Base-by-base conservation (phyloP, 1,140 invertebrate genomes). In the Drosophila asahinai region DNA sequence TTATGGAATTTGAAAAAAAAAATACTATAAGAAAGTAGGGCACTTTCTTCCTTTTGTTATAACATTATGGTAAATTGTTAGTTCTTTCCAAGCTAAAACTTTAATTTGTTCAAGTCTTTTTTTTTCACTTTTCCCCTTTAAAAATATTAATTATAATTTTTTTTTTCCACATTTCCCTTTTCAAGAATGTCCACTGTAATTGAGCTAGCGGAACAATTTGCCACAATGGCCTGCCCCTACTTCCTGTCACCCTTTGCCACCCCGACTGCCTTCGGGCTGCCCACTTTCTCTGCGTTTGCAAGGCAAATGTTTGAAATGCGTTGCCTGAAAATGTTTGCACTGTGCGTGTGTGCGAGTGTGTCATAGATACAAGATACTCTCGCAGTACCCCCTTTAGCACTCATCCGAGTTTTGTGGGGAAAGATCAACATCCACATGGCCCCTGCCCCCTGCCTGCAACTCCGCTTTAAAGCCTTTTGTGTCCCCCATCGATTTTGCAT, bases 401-500 rank as follows among this genome's bases (percentile, higher is more conserved):
- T 33, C 38, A 36, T 57, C 40, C 45, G n/a, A 15, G 60, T 57
- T 62, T 52, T 73, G 30, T 30, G 49, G 54, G 49, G 30, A 59
- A 79, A 67, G 76, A 83, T 75, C 55, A 71, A 71, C 73, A 42
- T 57, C 36, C 36, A 60, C 17, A 48, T 40, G 17, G 42, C 57
- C 30, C 5, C 40, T 51, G 9, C 30, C n/a, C 62, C 40, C 33
- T 22, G 43, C 15, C 27, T 43, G 22, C 36, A 57, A 64, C 25
- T 45, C 33, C 25, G 17, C 12, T 77, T 87, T 80, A 89, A 86
- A 89, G 81, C 73, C 73, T 54, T 60, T 42, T 70, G 38, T 63
- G 30, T 6, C n/a, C 27, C 27, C 59, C 71, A 83, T 83, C 77
- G 81, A 83, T 89, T 89, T 86, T 77, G 80, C 80, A 86, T 87